Percentiles rank a stretch among this genome's conserved stretches.
Evolutionary conservation across 2,888 invertebrate species (phyloP).

Genomic region (Oscheius sp.): DNA sequence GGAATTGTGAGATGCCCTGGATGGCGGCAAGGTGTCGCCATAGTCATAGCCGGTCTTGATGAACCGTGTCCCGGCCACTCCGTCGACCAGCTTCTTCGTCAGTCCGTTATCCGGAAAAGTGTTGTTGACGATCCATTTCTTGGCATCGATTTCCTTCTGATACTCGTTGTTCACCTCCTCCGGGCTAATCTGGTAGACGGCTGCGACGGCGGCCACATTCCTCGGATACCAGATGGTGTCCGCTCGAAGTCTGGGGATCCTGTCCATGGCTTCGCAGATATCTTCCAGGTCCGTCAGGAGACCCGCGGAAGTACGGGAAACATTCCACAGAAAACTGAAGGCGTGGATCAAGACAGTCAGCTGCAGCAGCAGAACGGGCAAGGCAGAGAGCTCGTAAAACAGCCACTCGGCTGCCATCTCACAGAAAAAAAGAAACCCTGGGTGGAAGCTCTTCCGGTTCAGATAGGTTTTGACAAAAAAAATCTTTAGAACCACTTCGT

Average conservation of each 20-base stretch:
- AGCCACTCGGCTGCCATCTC: too few relatives aligned
- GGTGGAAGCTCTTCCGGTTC: too few relatives aligned
- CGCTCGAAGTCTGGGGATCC: background rate
- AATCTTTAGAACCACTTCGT: background rate
- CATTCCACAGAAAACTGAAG: too few relatives aligned
- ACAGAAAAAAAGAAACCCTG: too few relatives aligned
- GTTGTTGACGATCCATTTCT: conserved; percentile 3
- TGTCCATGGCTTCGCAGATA: background rate
- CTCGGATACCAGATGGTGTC: background rate
- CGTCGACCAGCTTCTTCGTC: background rate
- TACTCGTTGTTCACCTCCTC: background rate
- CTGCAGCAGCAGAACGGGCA: too few relatives aligned
- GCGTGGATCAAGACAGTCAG: too few relatives aligned
- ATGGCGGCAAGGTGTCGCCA: too few relatives aligned
- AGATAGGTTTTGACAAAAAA: background rate
- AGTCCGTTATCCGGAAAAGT: background rate
- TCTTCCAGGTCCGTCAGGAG: background rate
- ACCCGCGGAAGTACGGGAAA: too few relatives aligned
- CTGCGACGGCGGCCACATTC: background rate
- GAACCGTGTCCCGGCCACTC: background rate
- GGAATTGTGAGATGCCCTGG: too few relatives aligned
- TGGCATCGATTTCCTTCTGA: background rate
- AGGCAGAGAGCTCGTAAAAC: too few relatives aligned
- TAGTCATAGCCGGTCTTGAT: background rate
- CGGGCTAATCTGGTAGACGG: background rate